These are phyloP conservation scores for Oreamnos americanus DNA, from an alignment of 2,113 vertebrate genomes.

Conservation along the genomic window DNA sequence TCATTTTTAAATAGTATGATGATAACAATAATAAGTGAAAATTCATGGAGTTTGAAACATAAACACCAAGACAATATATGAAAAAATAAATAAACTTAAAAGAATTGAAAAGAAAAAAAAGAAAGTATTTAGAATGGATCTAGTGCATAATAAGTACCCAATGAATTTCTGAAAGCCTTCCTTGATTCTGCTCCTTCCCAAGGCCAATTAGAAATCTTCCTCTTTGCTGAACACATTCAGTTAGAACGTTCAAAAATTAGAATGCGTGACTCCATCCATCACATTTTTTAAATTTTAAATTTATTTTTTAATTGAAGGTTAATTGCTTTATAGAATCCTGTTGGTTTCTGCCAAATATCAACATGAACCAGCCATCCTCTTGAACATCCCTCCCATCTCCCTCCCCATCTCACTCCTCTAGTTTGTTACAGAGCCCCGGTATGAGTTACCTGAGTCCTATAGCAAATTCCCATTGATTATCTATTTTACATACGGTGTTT, in stretches of 20 bases:
- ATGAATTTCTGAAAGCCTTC: neutral
- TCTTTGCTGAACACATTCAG: neutral
- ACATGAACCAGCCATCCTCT: neutral
- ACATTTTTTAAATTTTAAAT: rapidly evolving
- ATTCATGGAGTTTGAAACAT: neutral
- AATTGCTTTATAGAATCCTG: neutral
- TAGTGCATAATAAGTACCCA: neutral
- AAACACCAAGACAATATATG: neutral
- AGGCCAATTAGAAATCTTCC: neutral
- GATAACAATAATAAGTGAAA: neutral
- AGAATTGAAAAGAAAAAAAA: too few relatives aligned
- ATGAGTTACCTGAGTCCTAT: neutral
- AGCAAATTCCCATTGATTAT: neutral
- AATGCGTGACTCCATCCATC: neutral
- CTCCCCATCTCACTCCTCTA: neutral
- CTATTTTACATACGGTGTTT: neutral
- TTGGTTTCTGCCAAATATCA: neutral
- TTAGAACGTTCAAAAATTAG: neutral
- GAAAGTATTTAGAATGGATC: neutral
- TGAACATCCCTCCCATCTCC: neutral
- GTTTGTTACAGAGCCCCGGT: neutral
- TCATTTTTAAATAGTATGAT: neutral
- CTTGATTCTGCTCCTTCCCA: neutral
- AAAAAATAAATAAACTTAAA: too few relatives aligned
- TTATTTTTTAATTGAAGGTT: neutral